Percentiles rank a stretch among this genome's conserved stretches.
These are phyloP conservation scores for Mormyrus hasselquistii DNA, from an alignment of 2,797 vertebrate genomes.

Conservation along the genomic window DNA sequence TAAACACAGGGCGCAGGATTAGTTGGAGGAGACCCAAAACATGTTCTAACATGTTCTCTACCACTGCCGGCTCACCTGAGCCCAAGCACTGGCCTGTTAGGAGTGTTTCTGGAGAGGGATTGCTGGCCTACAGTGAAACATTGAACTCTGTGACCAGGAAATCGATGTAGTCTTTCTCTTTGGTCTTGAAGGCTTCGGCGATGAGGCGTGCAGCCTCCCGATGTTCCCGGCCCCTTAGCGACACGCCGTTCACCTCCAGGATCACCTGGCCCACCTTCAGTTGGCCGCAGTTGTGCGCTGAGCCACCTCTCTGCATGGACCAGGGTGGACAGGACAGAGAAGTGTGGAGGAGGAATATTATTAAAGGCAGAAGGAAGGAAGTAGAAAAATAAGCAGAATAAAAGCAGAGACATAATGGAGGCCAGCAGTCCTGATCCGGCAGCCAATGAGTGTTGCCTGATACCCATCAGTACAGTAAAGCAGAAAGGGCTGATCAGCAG, in stretches of 20 bases:
- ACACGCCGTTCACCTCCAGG: slow-evolving; percentile 84
- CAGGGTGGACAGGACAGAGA: slow-evolving; percentile 23
- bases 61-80: not conserved
- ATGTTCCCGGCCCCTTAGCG: slow-evolving; percentile 82
- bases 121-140: slow-evolving; percentile 72
- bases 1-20: not conserved
- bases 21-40: slow-evolving; percentile 6
- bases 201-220: slow-evolving; percentile 87
- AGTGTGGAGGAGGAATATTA: not conserved
- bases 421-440: not conserved
- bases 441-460: not conserved
- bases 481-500: not conserved
- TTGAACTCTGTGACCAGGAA: slow-evolving; percentile 96
- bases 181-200: slow-evolving; percentile 93
- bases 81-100: not conserved
- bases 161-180: slow-evolving; percentile 86
- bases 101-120: not conserved
- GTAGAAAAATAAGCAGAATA: not conserved
- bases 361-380: not conserved
- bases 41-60: not conserved
- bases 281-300: slow-evolving; percentile 89
- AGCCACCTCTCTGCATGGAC: slow-evolving; percentile 72
- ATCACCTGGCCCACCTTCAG: slow-evolving; percentile 97
- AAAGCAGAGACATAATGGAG: not conserved
- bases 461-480: not conserved